These are phyloP conservation scores for Euproctis similis DNA, from an alignment of 2,888 invertebrate genomes.

Conservation along the genomic window DNA sequence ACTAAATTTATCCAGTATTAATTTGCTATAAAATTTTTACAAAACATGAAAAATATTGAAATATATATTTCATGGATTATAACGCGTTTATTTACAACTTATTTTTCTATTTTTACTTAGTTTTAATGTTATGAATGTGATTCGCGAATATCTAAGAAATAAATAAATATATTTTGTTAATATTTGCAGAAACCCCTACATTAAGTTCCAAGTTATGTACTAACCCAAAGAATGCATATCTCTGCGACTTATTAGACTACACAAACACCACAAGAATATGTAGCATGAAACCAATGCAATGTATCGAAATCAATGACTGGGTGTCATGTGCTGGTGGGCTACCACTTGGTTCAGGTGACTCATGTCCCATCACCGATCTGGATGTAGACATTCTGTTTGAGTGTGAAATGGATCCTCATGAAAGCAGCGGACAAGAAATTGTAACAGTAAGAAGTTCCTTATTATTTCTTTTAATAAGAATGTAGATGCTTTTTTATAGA, in stretches of 20 bases:
- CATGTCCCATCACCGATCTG: constrained; percentile 43
- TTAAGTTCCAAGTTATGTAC: constrained; percentile 72
- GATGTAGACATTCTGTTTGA: constrained; percentile 64
- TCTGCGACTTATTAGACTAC: constrained; percentile 77
- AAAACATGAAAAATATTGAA: too few relatives aligned
- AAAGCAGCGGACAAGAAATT: constrained; percentile 41
- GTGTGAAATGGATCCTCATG: constrained; percentile 67
- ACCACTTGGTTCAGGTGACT: constrained; percentile 54
- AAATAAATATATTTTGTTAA: not conserved
- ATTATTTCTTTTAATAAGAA: too few relatives aligned
- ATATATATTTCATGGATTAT: too few relatives aligned
- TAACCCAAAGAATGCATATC: constrained; percentile 73
- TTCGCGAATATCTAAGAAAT: too few relatives aligned
- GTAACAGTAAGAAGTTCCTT: constrained; percentile 42
- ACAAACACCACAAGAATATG: constrained; percentile 65
- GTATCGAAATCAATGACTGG: constrained; percentile 65
- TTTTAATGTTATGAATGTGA: too few relatives aligned
- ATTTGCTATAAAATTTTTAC: too few relatives aligned
- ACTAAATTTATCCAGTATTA: too few relatives aligned
- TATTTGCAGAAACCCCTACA: constrained; percentile 63
- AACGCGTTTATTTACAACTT: too few relatives aligned
- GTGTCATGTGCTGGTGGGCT: constrained; percentile 58
- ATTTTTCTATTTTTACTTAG: too few relatives aligned
- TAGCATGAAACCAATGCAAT: constrained; percentile 66
- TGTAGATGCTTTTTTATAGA: too few relatives aligned